Conservation (phyloP, 2,113 vertebrate species). For the Pseudopipra pipra region DNA sequence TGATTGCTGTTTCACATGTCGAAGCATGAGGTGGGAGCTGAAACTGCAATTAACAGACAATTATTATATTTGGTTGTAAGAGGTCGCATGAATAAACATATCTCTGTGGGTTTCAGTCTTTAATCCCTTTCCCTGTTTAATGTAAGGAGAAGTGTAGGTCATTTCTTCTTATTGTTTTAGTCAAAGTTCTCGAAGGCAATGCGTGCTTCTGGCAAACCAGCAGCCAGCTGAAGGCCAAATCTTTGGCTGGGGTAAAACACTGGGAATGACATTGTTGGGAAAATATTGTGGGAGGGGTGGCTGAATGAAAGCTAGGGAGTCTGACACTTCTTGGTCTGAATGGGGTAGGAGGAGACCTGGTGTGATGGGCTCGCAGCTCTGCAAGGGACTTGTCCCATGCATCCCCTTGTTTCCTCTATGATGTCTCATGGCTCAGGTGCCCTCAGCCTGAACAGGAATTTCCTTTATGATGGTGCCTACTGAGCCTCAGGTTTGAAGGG, state of each 20-base stretch:
- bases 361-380: neutral
- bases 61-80: conserved; percentile 89
- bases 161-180: conserved; percentile 76
- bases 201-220: neutral
- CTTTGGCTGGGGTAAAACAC: neutral
- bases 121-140: conserved; percentile 74
- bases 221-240: neutral
- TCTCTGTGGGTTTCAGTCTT: conserved; percentile 78
- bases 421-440: accelerated
- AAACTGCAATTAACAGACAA: conserved; percentile 85
- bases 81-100: conserved; percentile 84
- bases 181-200: conserved; percentile 58
- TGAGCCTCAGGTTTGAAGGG: neutral
- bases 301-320: neutral
- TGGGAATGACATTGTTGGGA: neutral
- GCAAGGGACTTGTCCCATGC: neutral
- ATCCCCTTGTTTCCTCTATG: accelerated
- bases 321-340: neutral
- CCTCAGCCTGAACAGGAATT: neutral
- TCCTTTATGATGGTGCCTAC: neutral
- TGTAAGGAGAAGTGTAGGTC: conserved; percentile 83
- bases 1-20: conserved; percentile 82
- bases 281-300: neutral
- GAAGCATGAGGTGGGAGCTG: conserved; percentile 77
- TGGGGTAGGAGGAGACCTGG: neutral